These are phyloP conservation scores for Gymnosoma rotundatum DNA, from an alignment of 2,888 invertebrate genomes.

Conservation along the genomic window DNA sequence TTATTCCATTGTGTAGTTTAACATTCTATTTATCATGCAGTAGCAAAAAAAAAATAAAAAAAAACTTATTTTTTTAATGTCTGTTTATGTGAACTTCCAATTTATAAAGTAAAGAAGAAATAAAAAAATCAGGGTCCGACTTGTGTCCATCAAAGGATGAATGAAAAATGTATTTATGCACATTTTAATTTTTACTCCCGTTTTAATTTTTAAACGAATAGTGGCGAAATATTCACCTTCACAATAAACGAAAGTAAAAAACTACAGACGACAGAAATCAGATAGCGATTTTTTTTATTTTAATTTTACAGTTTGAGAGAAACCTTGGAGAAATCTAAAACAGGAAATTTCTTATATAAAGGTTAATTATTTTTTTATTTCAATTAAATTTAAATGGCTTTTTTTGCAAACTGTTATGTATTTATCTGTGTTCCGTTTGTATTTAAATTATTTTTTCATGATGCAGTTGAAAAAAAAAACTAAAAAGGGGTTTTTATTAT, in stretches of 20 bases:
- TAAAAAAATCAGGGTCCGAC: constrained; percentile 17
- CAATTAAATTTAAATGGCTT: too few relatives aligned
- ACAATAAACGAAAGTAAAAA: constrained; percentile 4
- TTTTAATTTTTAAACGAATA: constrained; percentile 56
- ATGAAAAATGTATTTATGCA: constrained; percentile 57
- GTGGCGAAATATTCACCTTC: constrained; percentile 3
- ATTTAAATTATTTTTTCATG: too few relatives aligned
- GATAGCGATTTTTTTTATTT: too few relatives aligned
- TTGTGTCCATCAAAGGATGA: constrained; percentile 65
- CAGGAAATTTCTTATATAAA: too few relatives aligned
- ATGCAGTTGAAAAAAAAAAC: too few relatives aligned
- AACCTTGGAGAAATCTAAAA: too few relatives aligned
- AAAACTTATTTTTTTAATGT: constrained; percentile 56
- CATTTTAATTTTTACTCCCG: constrained; percentile 39
- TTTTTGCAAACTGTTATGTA: too few relatives aligned
- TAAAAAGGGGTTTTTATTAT: too few relatives aligned
- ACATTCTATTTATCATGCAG: constrained; percentile 48
- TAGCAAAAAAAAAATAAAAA: constrained; percentile 15
- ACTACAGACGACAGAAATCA: constrained; percentile 8
- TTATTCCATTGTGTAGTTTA: constrained; percentile 24
- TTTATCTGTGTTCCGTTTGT: too few relatives aligned
- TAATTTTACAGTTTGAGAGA: neutral
- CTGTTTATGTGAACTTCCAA: constrained; percentile 27
- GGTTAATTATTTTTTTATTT: too few relatives aligned
- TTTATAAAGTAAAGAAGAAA: neutral